These are phyloP conservation scores for Alosa alosa DNA, from an alignment of 2,113 vertebrate genomes.

Conservation along the genomic window DNA sequence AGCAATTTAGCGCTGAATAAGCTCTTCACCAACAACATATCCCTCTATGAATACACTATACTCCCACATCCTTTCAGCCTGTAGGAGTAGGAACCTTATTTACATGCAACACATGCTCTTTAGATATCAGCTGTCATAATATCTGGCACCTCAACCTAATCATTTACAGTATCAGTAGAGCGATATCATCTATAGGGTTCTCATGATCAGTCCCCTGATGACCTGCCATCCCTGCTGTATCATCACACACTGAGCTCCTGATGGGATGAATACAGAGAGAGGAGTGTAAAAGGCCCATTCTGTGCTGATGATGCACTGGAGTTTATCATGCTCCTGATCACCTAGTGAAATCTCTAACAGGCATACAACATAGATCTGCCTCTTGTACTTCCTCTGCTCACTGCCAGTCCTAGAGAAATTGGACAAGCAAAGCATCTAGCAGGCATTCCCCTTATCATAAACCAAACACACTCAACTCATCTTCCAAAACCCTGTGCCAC, in stretches of 20 bases:
- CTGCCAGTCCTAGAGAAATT: slow-evolving; percentile 12
- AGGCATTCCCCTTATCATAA: neutral
- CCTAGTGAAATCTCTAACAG: slow-evolving; percentile 33
- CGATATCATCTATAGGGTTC: neutral
- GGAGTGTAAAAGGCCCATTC: slow-evolving; percentile 42
- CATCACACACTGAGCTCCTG: slow-evolving; percentile 4
- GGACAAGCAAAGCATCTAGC: neutral
- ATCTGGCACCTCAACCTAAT: too few relatives aligned
- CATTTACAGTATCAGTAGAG: too few relatives aligned
- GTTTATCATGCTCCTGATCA: slow-evolving; percentile 49
- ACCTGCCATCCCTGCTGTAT: too few relatives aligned
- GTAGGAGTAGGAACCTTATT: too few relatives aligned
- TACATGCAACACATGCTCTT: too few relatives aligned
- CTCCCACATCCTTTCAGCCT: too few relatives aligned
- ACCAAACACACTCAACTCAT: neutral
- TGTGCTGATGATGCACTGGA: slow-evolving; percentile 42
- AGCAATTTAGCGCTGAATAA: too few relatives aligned
- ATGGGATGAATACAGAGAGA: slow-evolving; percentile 18
- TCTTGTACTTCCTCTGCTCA: slow-evolving; percentile 35
- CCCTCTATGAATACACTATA: too few relatives aligned
- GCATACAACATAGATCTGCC: slow-evolving; percentile 38
- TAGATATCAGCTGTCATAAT: too few relatives aligned
- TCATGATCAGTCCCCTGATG: slow-evolving; percentile 14
- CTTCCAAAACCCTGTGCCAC: neutral
- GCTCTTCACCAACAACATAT: too few relatives aligned